These are phyloP conservation scores for Otocyon megalotis DNA, from an alignment of 2,113 vertebrate species.

Conservation along the genomic window DNA sequence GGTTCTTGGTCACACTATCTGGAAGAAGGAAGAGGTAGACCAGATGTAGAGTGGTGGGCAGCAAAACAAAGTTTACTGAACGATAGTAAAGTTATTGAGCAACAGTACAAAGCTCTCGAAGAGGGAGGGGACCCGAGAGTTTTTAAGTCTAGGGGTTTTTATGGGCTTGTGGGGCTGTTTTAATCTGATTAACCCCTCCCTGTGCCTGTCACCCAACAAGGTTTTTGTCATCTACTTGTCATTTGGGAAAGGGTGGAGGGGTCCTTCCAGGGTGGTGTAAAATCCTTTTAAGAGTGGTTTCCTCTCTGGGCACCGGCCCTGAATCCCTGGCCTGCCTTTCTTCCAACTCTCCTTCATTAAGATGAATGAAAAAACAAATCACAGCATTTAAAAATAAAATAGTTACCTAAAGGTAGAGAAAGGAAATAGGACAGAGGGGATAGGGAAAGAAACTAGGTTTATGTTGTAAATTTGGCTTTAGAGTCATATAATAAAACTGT, in stretches of 20 bases:
- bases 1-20: background rate
- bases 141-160: background rate
- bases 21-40: background rate
- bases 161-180: background rate
- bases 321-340: background rate
- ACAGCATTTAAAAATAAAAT: conserved; percentile 40
- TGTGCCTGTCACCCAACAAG: background rate
- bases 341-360: background rate
- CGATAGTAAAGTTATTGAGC: too few relatives aligned
- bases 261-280: background rate
- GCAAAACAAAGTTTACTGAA: background rate
- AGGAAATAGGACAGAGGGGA: background rate
- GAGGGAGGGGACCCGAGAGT: background rate
- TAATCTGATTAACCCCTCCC: background rate
- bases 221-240: background rate
- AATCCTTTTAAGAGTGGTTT: background rate
- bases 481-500: background rate
- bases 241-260: background rate
- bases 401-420: background rate
- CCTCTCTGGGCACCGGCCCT: background rate
- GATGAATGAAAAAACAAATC: background rate
- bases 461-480: background rate
- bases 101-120: background rate
- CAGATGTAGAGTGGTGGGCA: background rate
- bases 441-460: background rate